Evolutionary conservation across 2,113 vertebrate genomes (phyloP), one percentile per base, ranked within the genome.

Genomic region (Noctilio leporinus): DNA sequence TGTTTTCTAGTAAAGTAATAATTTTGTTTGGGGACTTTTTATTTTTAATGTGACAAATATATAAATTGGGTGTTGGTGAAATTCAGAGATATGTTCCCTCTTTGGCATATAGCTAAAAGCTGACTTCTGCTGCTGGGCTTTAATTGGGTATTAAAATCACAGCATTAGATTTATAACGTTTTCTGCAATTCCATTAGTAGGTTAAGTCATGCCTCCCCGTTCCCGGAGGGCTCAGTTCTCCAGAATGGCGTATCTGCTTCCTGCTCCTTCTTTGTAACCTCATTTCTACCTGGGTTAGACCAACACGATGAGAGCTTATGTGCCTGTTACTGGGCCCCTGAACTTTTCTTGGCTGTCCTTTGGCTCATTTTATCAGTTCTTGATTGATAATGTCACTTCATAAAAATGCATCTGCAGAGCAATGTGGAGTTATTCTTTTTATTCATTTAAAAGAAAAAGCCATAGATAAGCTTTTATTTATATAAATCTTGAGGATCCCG

Each of bases 31-130:
- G 17, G 59, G 30, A 26, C 64, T 51, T 92, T 84, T 83, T 89
- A 30, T 64, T 96, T 93, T 86, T 92, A 77, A 72, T 73, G 35
- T 77, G 35, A 72, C 65, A 93, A 80, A 65, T 33, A 76, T 20
- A 57, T 75, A 69, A 47, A 80, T 69, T 89, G 85, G 38, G 24
- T 91, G 8, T 53, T 53, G 51, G 24, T 77, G 40, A 72, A 76
- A 89, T 82, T 64, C 53, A 92, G 73, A 72, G 62, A 77, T 3
- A 67, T 59, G 82, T 95, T 0, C 8, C 43, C 67, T 95, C 33
- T 40, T 12, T 53, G 38, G 26, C 30, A 20, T 64, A 7, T 26
- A 43, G 38, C 76, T 75, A 38, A 86, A 81, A 92, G 49, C 57
- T 57, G 83, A 89, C 65, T 75, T 67, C 70, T 59, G 30, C n/a